Base-by-base conservation (phyloP, 2,888 invertebrate species). In the Iselma pallidipennis region DNA sequence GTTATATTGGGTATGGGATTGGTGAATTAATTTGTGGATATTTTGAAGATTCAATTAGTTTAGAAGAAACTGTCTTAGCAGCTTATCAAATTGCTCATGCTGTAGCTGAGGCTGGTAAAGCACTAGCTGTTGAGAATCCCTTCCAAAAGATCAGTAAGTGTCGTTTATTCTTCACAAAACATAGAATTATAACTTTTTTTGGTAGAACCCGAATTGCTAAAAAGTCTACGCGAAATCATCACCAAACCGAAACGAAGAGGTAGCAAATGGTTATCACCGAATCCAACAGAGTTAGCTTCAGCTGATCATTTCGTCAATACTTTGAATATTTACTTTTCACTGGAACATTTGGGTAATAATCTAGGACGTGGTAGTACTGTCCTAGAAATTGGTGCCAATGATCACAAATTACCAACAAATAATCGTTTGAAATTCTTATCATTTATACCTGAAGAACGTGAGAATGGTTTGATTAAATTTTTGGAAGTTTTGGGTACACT, bases 11-110 rank as follows among this genome's bases (percentile, higher is more conserved):
- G 1, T 93, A 95, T 80, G 95, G 95, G 4, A 91, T 93, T 0
- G 96, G 97, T 12, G 96, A 96, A 78, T 83, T 97, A 2, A 92
- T 91, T 0, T 95, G 95, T 78, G 95, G 92, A 0, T 97, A 97
- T 82, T 94, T 93, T 4, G 95, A 96, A 78, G 93, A 92, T 0
- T 89, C 91, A 65, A 87, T 96, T 66, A 92, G 92, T 0, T 87
- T 91, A 0, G 91, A 94, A 72, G 90, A 96, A 81, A 89, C 91
- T 81, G 87, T 95, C 61, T 81, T 55, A 25, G 42, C 19, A 14
- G 42, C 42, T 19, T 42, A 42, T 10, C 42, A 42, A 42, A 42
- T 42, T 1, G 42, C 42, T 19, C 42, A 42, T 16, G 42, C 19
- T 2, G 42, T 42, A 1, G 42, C 42, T 2, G 42, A 42, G 9